Evolutionary conservation across 2,888 invertebrate genomes (phyloP), one percentile per base, ranked within the genome.

Genomic region (Drosophila niveifrons): DNA sequence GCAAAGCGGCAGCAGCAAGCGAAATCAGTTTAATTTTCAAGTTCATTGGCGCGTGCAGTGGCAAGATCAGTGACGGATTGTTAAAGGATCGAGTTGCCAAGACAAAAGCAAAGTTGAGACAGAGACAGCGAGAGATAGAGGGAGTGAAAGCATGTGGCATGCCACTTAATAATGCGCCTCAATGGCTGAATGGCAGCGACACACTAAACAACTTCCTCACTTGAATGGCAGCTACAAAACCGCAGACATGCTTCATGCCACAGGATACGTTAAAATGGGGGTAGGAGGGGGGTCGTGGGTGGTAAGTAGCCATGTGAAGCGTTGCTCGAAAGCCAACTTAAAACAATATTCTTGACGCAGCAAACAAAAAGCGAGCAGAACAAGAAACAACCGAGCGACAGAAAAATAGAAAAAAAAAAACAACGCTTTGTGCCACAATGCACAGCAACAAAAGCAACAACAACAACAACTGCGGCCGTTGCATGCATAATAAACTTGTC

Each of bases 161-260:
- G 79, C 62, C 76, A 72, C 76, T 79, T 79, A 78, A 78, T 78
- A 75, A 72, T 66, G 76, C 61, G 76, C 61, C 72, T 75, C 52
- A 78, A 80, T 78, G 68, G 75, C 67, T 68, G 78, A 68, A 63
- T 64, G 67, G 75, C 75, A 73, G 72, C 65, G 43, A 44, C 62
- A 64, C 73, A 64, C 73, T 80, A 75, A 79, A 80, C 80, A 81
- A 82, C 79, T 80, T 80, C 79, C 81, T 77, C 81, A 80, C 79
- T 79, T 74, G 74, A 79, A 79, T 75, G 75, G 75, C 78, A 68
- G 71, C 79, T 65, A 67, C 67, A 75, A 52, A 65, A 63, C 75
- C 65, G 65, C 79, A 78, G 74, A 78, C 75, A 73, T 55, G 74
- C 55, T 58, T 61, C 63, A 36, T 50, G 58, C 62, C 34, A 47